Percentiles rank a stretch among this genome's conserved stretches.
Conservation (phyloP, 1,140 invertebrate genomes). For the Rhyzopertha dominica region DNA sequence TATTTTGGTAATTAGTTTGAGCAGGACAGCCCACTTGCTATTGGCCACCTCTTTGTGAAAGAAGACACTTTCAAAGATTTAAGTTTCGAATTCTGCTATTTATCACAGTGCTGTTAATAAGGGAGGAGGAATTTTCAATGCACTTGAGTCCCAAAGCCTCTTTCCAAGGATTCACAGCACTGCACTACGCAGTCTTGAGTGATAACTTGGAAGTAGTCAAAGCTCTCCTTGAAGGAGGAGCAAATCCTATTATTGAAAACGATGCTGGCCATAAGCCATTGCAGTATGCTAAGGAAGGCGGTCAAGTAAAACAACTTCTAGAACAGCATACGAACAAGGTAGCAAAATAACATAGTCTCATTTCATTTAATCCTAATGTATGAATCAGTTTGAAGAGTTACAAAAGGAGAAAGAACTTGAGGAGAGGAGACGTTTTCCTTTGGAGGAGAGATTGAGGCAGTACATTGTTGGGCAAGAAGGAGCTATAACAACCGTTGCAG, state of each 20-base stretch:
- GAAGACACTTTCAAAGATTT: conserved; percentile 5
- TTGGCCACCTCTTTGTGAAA: not conserved
- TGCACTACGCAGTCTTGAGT: conserved; percentile 83
- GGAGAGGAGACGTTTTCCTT: conserved; percentile 77
- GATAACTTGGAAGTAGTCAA: conserved; percentile 61
- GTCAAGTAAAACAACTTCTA: conserved; percentile 35
- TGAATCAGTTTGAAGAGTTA: conserved; percentile 56
- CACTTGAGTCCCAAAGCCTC: conserved; percentile 67
- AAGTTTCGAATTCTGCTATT: conserved; percentile 12
- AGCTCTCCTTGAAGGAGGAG: conserved; percentile 60
- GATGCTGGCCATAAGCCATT: conserved; percentile 70
- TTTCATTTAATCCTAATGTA: conserved; percentile 28
- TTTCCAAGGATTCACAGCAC: conserved; percentile 80
- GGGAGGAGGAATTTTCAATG: conserved; percentile 60
- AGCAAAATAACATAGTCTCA: conserved; percentile 1
- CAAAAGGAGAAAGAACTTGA: conserved; percentile 63
- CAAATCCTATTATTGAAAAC: conserved; percentile 70
- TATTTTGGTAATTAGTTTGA: not conserved
- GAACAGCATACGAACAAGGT: conserved; percentile 32
- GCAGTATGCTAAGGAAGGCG: conserved; percentile 65
- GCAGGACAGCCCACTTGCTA: not conserved
- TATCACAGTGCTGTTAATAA: conserved; percentile 37
- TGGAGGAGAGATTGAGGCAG: conserved; percentile 82
- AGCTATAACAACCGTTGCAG: conserved; percentile 79
- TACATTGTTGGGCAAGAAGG: conserved; percentile 86